Evolutionary conservation across 2,888 invertebrate species (phyloP).

Genomic region (Antheraea assamensis): DNA sequence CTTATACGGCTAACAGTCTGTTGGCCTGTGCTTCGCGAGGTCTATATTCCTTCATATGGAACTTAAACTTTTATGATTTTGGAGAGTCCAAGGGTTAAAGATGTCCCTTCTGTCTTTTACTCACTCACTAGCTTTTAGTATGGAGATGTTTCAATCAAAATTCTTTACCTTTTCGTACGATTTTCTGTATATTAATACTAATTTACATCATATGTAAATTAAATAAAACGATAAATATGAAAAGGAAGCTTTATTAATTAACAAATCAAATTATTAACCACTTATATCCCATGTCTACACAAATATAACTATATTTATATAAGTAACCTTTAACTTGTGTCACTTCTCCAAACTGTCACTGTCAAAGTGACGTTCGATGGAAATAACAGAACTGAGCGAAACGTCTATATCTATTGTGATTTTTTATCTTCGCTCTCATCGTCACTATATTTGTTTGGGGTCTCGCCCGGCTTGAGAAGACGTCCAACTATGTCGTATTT

Average conservation of each 20-base stretch:
- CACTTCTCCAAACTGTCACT: constrained; percentile 1
- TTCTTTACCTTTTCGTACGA: no score
- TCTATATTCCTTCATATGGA: no score
- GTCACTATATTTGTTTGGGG: constrained; percentile 64
- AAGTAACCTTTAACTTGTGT: background rate
- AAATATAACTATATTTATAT: background rate
- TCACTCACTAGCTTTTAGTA: no score
- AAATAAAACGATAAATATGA: background rate
- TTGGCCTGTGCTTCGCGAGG: no score
- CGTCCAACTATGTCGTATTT: constrained; percentile 75
- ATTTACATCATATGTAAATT: no score
- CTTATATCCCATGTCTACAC: constrained; percentile 8
- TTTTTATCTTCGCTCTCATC: constrained; percentile 71
- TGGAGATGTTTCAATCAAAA: no score
- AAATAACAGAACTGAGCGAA: constrained; percentile 19
- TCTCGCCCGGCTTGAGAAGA: constrained; percentile 71
- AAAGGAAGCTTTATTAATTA: constrained; percentile 13
- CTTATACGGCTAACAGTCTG: no score
- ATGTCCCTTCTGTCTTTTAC: no score
- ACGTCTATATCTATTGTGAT: constrained; percentile 46
- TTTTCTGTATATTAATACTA: no score
- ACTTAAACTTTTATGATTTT: no score
- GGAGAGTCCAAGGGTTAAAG: no score
- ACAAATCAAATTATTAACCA: constrained; percentile 15
- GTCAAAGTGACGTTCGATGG: background rate